Percentiles rank a stretch among this genome's conserved stretches.
phyloP scores from a whole-genome alignment of 1,140 invertebrate genomes.

The Helicoverpa armigera region DNA sequence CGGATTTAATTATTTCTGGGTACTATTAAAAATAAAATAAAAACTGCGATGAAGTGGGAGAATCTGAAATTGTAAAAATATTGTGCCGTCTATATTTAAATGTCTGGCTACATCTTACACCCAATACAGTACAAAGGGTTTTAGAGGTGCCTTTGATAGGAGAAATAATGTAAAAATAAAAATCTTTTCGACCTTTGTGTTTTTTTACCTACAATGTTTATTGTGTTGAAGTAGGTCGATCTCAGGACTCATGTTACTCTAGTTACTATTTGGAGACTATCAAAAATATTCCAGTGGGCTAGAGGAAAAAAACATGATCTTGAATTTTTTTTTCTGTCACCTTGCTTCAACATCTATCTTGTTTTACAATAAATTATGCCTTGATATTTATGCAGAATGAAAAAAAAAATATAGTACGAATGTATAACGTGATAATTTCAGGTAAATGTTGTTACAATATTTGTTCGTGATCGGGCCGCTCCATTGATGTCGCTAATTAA shows the following conservation, averaged over 20 bases:
- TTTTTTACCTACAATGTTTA: slow-evolving; percentile 1
- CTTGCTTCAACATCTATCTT: too few species aligned
- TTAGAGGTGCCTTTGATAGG: not conserved
- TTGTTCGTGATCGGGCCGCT: slow-evolving; percentile 58
- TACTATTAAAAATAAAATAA: not conserved
- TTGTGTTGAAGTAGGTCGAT: too few species aligned
- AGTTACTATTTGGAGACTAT: too few species aligned
- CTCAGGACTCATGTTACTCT: too few species aligned
- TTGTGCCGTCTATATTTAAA: not conserved
- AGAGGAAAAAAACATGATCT: too few species aligned
- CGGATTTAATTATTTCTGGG: slow-evolving; percentile 30
- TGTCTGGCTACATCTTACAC: slow-evolving; percentile 25
- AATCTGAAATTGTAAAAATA: slow-evolving; percentile 10
- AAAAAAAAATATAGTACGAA: too few species aligned
- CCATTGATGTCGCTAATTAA: slow-evolving; percentile 79
- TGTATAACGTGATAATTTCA: not conserved
- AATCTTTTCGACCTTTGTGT: too few species aligned
- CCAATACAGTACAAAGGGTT: not conserved
- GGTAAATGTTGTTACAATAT: not conserved
- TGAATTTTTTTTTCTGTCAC: too few species aligned
- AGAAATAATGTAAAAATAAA: not conserved
- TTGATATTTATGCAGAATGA: too few species aligned
- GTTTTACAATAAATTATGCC: too few species aligned
- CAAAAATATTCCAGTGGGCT: too few species aligned
- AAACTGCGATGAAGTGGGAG: not conserved